Conservation (phyloP, 2,888 invertebrate species). For the Sinhomidia bicolor region DNA sequence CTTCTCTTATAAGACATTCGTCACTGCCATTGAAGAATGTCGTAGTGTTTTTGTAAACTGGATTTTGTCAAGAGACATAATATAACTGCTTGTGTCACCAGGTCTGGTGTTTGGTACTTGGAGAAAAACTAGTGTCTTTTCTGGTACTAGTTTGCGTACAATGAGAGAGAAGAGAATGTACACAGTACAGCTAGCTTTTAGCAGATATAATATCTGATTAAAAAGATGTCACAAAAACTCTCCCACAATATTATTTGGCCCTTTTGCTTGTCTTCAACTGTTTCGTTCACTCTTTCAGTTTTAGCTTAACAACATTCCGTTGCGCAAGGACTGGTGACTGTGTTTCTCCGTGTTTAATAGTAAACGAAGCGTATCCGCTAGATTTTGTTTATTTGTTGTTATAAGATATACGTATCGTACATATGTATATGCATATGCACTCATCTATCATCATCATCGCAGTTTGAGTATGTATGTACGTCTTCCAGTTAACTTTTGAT, state of each 20-base stretch:
- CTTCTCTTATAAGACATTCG: conserved; percentile 60
- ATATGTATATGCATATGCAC: too few species aligned
- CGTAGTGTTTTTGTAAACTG: conserved; percentile 58
- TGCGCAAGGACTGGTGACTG: conserved; percentile 67
- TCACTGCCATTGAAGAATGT: conserved; percentile 63
- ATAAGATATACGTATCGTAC: background rate
- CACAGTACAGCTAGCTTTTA: too few species aligned
- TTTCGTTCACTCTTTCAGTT: conserved; percentile 26
- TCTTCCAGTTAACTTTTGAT: conserved; percentile 72
- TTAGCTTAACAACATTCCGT: conserved; percentile 64
- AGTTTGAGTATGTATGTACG: background rate
- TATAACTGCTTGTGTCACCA: background rate
- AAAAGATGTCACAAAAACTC: conserved; percentile 72
- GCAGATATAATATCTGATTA: conserved; percentile 73
- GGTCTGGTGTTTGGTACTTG: conserved; percentile 6
- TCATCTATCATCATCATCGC: conserved; percentile 18
- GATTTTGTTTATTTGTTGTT: conserved; percentile 30
- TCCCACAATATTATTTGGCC: conserved; percentile 59
- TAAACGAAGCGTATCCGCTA: conserved; percentile 60
- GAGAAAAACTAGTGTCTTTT: background rate
- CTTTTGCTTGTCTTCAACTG: conserved; percentile 23
- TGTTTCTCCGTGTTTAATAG: conserved; percentile 46
- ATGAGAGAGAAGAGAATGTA: background rate
- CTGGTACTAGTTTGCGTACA: conserved; percentile 2
- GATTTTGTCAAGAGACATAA: conserved; percentile 68